Evolutionary conservation across 2,113 vertebrate species (phyloP).

Genomic region (Tetrax tetrax): DNA sequence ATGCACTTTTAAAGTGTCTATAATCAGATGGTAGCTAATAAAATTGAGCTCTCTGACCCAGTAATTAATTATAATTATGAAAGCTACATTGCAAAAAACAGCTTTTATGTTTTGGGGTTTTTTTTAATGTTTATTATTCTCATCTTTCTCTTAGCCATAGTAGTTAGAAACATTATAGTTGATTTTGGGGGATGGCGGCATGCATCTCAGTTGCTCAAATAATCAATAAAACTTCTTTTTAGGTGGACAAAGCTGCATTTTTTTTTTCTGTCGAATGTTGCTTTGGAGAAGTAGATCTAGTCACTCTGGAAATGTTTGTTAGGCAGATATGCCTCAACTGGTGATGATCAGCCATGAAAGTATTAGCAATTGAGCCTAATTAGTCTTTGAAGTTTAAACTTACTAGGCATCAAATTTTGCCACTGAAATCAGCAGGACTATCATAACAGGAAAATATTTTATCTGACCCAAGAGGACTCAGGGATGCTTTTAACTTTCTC

Average conservation of each 20-base stretch:
- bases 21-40: background rate
- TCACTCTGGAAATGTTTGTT: background rate
- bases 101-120: background rate
- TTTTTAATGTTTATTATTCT: background rate
- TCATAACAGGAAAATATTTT: background rate
- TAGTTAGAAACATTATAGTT: background rate
- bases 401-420: constrained; percentile 5
- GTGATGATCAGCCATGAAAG: constrained; percentile 12
- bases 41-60: background rate
- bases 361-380: background rate
- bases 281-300: background rate
- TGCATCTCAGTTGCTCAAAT: background rate
- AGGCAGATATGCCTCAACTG: background rate
- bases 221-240: background rate
- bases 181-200: rapidly evolving
- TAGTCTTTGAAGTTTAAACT: constrained; percentile 10
- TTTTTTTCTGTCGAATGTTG: background rate
- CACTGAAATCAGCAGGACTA: background rate
- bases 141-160: background rate
- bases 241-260: background rate
- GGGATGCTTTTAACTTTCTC: background rate
- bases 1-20: background rate
- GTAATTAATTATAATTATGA: background rate
- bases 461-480: background rate
- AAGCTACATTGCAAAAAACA: background rate